Conservation (phyloP, 2,113 vertebrate genomes). For the Meleagris gallopavo region DNA sequence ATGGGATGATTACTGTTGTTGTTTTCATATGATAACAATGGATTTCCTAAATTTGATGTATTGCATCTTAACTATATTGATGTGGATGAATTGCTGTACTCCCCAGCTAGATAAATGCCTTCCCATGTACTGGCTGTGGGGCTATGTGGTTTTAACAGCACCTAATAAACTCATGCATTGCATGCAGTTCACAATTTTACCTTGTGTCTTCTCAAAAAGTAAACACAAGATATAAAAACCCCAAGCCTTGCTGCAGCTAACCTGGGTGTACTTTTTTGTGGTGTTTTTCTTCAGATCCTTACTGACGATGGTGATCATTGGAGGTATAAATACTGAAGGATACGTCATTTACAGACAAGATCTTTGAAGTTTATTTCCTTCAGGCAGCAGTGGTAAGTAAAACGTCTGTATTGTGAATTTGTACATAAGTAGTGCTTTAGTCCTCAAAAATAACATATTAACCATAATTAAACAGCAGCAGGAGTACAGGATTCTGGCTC, state of each 20-base stretch:
- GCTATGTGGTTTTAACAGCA: neutral
- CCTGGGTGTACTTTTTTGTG: neutral
- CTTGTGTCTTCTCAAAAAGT: neutral
- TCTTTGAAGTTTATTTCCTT: conserved; percentile 64
- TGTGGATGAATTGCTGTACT: accelerated
- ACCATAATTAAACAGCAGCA: neutral
- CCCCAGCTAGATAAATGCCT: neutral
- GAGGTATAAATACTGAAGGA: conserved; percentile 60
- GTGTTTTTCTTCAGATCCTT: conserved; percentile 58
- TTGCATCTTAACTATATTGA: neutral
- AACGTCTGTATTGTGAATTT: neutral
- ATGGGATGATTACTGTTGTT: neutral
- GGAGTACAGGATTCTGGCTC: neutral
- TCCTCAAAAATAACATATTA: neutral
- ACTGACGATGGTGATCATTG: conserved; percentile 63
- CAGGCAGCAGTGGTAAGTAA: conserved; percentile 69
- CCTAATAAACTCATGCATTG: neutral
- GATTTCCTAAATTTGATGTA: neutral
- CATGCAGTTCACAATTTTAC: neutral
- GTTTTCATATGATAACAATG: neutral
- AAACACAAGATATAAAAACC: neutral
- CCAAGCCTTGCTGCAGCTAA: neutral
- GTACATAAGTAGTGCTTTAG: accelerated
- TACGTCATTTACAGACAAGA: conserved; percentile 70
- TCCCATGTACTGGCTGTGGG: neutral